Conservation (phyloP, 30 jellyfish, hydroid and myxozoan species). For the Catostylus mosaicus region DNA sequence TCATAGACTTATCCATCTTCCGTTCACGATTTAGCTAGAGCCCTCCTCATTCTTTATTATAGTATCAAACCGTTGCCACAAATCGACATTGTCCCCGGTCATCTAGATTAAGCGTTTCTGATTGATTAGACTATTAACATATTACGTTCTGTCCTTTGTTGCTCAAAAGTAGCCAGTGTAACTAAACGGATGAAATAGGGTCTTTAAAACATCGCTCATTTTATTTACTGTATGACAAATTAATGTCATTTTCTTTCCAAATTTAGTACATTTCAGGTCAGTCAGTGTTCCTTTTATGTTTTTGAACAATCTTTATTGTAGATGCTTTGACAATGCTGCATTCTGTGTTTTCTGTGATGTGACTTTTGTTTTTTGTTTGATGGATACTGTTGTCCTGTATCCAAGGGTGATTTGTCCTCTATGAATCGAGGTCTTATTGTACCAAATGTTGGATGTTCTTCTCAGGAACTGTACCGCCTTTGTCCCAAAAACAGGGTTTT, state of each 20-base stretch:
- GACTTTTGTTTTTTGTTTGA: too few species aligned
- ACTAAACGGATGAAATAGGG: background rate
- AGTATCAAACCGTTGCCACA: constrained; percentile 39
- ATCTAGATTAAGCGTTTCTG: constrained; percentile 59
- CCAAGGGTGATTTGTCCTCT: too few species aligned
- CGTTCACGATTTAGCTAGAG: constrained; percentile 55
- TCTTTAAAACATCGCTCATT: constrained; percentile 3
- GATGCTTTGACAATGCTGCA: too few species aligned
- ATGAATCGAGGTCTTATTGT: too few species aligned
- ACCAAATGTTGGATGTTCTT: too few species aligned
- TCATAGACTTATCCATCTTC: constrained; percentile 56
- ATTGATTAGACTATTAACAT: constrained; percentile 46
- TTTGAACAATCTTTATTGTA: background rate
- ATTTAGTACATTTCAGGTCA: constrained; percentile 6
- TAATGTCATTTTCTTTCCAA: constrained; percentile 28
- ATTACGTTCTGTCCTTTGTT: constrained; percentile 12
- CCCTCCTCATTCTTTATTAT: constrained; percentile 46
- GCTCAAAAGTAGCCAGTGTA: background rate
- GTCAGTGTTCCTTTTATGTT: background rate
- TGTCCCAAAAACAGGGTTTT: too few species aligned
- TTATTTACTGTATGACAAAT: background rate
- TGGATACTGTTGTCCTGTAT: too few species aligned
- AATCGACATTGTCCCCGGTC: constrained; percentile 56
- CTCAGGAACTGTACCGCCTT: too few species aligned
- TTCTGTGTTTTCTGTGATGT: too few species aligned